A percentile compares a stretch with the other conserved stretches of the same genome.
These are phyloP conservation scores for Ochotona princeps DNA, from an alignment of 2,113 vertebrate genomes.

Conservation along the genomic window DNA sequence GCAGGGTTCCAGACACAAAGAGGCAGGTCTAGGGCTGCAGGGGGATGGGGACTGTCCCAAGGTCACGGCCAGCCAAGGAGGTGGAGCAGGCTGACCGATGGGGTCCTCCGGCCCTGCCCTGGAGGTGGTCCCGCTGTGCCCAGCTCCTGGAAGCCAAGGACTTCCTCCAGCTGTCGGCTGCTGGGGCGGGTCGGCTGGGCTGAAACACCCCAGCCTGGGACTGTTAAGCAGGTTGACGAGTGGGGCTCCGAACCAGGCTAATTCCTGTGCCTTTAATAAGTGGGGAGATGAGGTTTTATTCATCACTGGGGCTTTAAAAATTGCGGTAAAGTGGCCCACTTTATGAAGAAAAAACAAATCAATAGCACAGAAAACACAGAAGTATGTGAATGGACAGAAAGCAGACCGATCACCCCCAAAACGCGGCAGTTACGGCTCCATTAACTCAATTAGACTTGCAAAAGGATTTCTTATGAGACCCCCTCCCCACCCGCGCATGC, in stretches of 20 bases:
- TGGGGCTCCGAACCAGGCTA: conserved; percentile 62
- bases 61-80: neutral
- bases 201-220: conserved; percentile 52
- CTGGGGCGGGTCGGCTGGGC: neutral
- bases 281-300: conserved; percentile 82
- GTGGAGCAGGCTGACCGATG: neutral
- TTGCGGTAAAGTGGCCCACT: conserved; percentile 82
- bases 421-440: conserved; percentile 81
- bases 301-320: conserved; percentile 84
- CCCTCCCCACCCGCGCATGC: conserved; percentile 58
- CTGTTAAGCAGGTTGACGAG: conserved; percentile 75
- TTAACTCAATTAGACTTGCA: conserved; percentile 85
- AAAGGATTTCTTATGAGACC: conserved; percentile 78
- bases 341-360: conserved; percentile 82
- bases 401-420: conserved; percentile 83
- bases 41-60: neutral
- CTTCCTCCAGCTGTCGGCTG: neutral
- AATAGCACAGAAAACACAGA: conserved; percentile 82
- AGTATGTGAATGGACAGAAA: conserved; percentile 83
- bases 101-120: no score
- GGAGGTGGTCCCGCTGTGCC: neutral
- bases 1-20: neutral
- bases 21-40: neutral
- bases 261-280: conserved; percentile 82
- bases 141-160: neutral